These are phyloP conservation scores for Vicugna pacos DNA, from an alignment of 2,113 vertebrate genomes.

Conservation along the genomic window DNA sequence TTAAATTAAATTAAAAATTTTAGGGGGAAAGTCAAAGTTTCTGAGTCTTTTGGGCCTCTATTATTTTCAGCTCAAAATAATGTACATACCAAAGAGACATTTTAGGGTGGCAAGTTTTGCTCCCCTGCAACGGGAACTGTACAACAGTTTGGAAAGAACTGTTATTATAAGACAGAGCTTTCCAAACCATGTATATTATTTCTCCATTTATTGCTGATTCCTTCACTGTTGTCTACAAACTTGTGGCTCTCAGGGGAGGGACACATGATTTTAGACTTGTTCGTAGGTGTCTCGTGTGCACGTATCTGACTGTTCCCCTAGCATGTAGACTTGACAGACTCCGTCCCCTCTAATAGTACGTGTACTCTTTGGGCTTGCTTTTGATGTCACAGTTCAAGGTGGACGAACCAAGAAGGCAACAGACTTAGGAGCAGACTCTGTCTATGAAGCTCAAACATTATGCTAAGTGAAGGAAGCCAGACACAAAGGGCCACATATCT, in stretches of 20 bases:
- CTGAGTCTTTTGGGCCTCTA: too few relatives aligned
- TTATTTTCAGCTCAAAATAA: too few relatives aligned
- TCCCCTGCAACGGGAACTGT: not conserved
- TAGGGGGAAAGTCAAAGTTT: too few relatives aligned
- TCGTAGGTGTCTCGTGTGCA: not conserved
- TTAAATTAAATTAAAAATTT: too few relatives aligned
- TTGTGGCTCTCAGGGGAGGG: not conserved
- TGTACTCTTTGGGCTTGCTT: not conserved
- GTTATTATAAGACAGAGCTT: not conserved
- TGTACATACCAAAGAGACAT: too few relatives aligned
- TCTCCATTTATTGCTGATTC: not conserved
- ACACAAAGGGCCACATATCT: too few relatives aligned
- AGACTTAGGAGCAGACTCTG: not conserved
- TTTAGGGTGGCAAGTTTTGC: too few relatives aligned
- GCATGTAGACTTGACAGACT: not conserved
- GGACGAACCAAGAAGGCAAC: too few relatives aligned
- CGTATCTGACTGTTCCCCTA: not conserved
- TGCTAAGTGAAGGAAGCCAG: not conserved
- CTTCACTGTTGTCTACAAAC: not conserved
- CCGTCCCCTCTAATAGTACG: not conserved
- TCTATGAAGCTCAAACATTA: not conserved
- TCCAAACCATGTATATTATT: too few relatives aligned
- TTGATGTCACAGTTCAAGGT: not conserved
- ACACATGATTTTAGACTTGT: not conserved
- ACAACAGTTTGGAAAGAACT: not conserved